Conservation (phyloP, 1,140 invertebrate genomes). For the Drosophila seguyi region DNA sequence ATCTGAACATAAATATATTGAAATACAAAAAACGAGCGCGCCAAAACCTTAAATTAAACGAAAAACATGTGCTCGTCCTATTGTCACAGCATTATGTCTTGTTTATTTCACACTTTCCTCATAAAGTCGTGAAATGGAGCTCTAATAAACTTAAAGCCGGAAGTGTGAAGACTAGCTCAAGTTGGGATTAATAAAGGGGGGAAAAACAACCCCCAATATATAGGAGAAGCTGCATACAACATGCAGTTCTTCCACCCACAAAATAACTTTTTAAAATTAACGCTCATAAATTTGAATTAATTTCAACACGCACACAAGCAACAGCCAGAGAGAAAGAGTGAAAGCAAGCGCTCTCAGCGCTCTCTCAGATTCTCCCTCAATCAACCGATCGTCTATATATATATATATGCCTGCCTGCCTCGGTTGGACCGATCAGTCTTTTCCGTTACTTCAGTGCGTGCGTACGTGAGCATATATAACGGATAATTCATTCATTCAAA, state of each 20-base stretch:
- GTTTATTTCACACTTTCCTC: slow-evolving; percentile 41
- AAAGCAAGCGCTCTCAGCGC: slow-evolving; percentile 22
- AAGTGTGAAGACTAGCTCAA: slow-evolving; percentile 26
- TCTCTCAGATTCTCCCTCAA: slow-evolving; percentile 2
- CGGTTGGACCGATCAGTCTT: slow-evolving; percentile 48
- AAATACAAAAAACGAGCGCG: slow-evolving; percentile 20
- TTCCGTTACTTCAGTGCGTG: slow-evolving; percentile 66
- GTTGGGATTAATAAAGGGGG: slow-evolving; percentile 33
- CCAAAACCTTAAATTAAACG: slow-evolving; percentile 27
- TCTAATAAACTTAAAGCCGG: slow-evolving; percentile 38
- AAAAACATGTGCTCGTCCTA: slow-evolving; percentile 41
- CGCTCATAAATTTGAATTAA: slow-evolving; percentile 77
- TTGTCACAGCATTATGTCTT: slow-evolving; percentile 15
- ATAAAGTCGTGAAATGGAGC: slow-evolving; percentile 26
- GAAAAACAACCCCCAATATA: slow-evolving; percentile 1
- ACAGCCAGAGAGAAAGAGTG: not conserved
- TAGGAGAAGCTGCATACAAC: not conserved
- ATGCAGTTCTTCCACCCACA: slow-evolving; percentile 23
- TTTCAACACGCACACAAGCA: slow-evolving; percentile 44
- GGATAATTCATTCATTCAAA: slow-evolving; percentile 26
- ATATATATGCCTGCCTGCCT: slow-evolving; percentile 37
- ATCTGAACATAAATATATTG: not conserved
- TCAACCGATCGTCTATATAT: slow-evolving; percentile 10
- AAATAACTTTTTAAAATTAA: slow-evolving; percentile 60
- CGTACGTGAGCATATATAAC: slow-evolving; percentile 30